Evolutionary conservation across 2,797 vertebrate species (phyloP).

Genomic region (Trachops cirrhosus): DNA sequence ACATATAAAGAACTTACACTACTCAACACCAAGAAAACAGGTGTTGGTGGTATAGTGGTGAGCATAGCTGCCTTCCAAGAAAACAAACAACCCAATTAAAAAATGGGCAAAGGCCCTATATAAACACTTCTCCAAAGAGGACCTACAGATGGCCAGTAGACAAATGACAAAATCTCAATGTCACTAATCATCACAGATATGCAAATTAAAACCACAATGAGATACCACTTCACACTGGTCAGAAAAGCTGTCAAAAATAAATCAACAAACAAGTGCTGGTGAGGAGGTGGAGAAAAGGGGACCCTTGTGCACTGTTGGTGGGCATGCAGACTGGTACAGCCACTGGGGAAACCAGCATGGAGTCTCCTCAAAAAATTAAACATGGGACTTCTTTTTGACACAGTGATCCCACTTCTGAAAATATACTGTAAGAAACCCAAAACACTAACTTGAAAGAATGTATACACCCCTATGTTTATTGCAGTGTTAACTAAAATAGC

Average conservation of each 20-base stretch:
- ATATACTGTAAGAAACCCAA: background rate
- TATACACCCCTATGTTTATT: background rate
- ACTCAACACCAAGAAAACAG: background rate
- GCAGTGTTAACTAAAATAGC: background rate
- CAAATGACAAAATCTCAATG: background rate
- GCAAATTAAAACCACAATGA: background rate
- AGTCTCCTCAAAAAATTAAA: background rate
- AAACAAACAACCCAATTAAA: background rate
- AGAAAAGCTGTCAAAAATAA: background rate
- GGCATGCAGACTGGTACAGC: background rate
- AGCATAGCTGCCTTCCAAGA: constrained; percentile 85
- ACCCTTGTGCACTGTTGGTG: background rate
- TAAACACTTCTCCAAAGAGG: background rate
- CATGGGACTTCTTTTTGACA: background rate
- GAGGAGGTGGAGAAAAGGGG: background rate
- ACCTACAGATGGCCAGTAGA: background rate
- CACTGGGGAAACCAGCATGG: background rate
- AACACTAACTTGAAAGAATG: background rate
- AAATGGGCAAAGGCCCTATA: background rate
- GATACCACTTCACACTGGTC: background rate
- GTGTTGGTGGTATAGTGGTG: constrained; percentile 86
- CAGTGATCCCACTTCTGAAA: background rate
- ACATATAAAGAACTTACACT: background rate
- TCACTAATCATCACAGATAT: background rate
- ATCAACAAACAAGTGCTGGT: background rate